These are phyloP conservation scores for Tangara arthus DNA, from an alignment of 2,797 vertebrate species.

Conservation along the genomic window DNA sequence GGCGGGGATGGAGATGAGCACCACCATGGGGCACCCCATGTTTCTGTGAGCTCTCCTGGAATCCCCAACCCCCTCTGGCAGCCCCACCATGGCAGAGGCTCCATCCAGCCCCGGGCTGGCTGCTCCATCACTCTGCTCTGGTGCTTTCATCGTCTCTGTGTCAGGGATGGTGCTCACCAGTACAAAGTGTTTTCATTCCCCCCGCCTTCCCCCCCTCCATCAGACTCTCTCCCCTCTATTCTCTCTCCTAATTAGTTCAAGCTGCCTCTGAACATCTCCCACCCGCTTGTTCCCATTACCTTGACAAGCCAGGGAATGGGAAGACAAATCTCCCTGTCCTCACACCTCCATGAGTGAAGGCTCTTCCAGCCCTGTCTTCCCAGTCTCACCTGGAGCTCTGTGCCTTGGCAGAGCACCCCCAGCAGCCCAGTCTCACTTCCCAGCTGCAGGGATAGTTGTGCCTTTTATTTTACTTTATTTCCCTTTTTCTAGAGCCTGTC, in stretches of 20 bases:
- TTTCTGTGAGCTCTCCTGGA: neutral
- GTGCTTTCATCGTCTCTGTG: neutral
- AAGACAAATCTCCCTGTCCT: constrained; percentile 2
- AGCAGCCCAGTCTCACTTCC: neutral
- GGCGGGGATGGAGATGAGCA: neutral
- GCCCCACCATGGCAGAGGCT: neutral
- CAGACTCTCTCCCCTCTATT: neutral
- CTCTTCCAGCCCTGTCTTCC: neutral
- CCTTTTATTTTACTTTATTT: neutral
- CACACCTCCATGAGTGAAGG: neutral
- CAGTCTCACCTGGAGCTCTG: neutral
- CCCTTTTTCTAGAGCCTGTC: neutral
- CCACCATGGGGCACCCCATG: accelerated
- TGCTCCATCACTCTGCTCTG: neutral
- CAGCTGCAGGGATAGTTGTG: neutral
- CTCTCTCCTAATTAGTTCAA: neutral
- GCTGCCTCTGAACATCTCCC: neutral
- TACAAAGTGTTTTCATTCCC: neutral
- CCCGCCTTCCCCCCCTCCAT: neutral
- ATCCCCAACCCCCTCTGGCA: neutral
- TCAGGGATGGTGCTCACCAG: neutral
- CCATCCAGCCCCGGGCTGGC: neutral
- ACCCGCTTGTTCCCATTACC: constrained; percentile 4
- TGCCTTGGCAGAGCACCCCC: neutral
- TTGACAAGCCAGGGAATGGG: neutral